Evolutionary conservation across 2,797 vertebrate species (phyloP).

Genomic region (Amphiprion clarkii): DNA sequence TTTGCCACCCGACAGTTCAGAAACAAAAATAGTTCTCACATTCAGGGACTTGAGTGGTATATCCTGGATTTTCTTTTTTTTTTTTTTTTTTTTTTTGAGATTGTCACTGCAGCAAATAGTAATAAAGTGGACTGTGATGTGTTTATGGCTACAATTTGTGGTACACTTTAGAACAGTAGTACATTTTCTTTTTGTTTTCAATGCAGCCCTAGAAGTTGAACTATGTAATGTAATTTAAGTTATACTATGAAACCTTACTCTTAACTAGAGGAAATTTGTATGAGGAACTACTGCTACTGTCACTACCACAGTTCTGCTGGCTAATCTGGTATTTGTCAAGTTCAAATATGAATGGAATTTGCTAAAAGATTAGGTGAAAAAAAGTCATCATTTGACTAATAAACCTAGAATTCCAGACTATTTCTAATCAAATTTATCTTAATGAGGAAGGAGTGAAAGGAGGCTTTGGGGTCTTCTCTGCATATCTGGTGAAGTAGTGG

Average conservation of each 20-base stretch:
- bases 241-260: background rate
- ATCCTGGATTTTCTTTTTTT: background rate
- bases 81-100: background rate
- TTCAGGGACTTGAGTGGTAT: conserved; percentile 4
- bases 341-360: too few species aligned
- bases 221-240: background rate
- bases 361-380: too few species aligned
- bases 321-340: too few species aligned
- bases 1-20: conserved; percentile 45
- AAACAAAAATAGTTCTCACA: conserved; percentile 70
- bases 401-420: too few species aligned
- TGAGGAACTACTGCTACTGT: background rate
- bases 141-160: conserved; percentile 8
- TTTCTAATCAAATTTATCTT: too few species aligned
- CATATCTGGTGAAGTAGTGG: conserved; percentile 60
- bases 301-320: too few species aligned
- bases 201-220: background rate
- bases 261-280: background rate
- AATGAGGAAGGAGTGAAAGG: background rate
- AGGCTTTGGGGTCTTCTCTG: conserved; percentile 33
- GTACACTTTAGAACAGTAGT: background rate
- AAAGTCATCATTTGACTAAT: too few species aligned
- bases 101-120: conserved; percentile 1
- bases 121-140: conserved; percentile 5
- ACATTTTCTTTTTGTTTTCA: background rate